A percentile compares a stretch with the other conserved stretches of the same genome.
Evolutionary conservation across 2,113 vertebrate genomes (phyloP).

Genomic region (Physeter macrocephalus): DNA sequence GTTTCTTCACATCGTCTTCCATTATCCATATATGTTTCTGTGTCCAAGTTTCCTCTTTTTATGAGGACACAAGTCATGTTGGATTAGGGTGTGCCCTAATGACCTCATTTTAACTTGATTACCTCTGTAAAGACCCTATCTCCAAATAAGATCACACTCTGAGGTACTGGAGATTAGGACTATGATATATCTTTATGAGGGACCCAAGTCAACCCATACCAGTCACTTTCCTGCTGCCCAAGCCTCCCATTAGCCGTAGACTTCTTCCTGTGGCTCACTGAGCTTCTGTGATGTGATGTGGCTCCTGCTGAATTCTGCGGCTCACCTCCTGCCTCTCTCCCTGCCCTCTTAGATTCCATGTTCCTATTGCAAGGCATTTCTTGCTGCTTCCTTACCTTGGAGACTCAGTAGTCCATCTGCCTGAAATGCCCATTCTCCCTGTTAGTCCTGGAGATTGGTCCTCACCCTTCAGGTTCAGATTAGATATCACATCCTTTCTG

Average conservation of each 20-base stretch:
- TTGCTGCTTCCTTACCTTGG: not conserved
- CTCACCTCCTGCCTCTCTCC: not conserved
- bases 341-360: not conserved
- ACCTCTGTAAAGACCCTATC: not conserved
- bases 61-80: not conserved
- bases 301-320: not conserved
- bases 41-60: not conserved
- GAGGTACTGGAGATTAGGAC: not conserved
- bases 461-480: not conserved
- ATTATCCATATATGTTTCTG: not conserved
- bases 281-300: accelerated
- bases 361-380: not conserved
- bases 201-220: not conserved
- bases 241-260: not conserved
- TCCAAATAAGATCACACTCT: not conserved
- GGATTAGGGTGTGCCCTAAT: not conserved
- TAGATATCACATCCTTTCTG: not conserved
- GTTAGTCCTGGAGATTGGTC: not conserved
- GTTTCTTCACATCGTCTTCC: not conserved
- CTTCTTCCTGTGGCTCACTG: not conserved
- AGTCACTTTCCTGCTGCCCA: not conserved
- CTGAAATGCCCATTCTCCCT: not conserved
- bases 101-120: not conserved
- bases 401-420: not conserved
- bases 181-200: not conserved